Base-by-base conservation (phyloP, 2,797 vertebrate genomes). In the Aulostomus chinensis region DNA sequence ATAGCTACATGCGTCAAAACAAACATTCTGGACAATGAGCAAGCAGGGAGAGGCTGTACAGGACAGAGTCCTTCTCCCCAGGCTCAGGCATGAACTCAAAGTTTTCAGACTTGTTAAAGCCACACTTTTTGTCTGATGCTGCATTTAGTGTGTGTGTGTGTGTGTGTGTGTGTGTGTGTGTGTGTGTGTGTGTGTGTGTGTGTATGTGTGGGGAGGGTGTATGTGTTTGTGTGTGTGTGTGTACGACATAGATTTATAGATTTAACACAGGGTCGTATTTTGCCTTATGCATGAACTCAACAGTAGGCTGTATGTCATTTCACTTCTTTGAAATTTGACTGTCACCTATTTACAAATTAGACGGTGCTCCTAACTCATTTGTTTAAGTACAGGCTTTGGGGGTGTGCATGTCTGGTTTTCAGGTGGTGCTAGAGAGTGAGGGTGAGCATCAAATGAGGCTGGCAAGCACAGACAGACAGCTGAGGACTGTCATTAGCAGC, bases 371-470 rank as follows among this genome's bases (percentile, higher is more conserved):
- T 34, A 2, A 43, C 34, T 9, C 43, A 16, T 11, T 1, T 9
- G 15, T 7, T 5, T 79, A 72, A 84, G 85, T 52, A 80, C 50
- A 78, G 68, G 48, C 41, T 17, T 30, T 8, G 6, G 26, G 40
- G 11, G 16, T 1, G 7, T 35, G 36, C 15, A 17, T 5, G 12
- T 67, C 66, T 68, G 72, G 15, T 67, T 88, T 78, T 70, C 67
- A 80, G 71, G 55, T 78, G 68, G 64, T 47, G 24, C 34, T 13
- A 7, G n/a, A 29, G 46, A 54, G 30, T 3, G 9, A 38, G 24
- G 50, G 35, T 39, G 38, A 37, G 45, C 16, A 32, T 60, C n/a
- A 50, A 69, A 65, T 20, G 48, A 35, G 26, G n/a, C 2, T 12
- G 40, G 15, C 70, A 33, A 47, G 63, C 63, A 18, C 18, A 16